Conservation (phyloP, 2,888 invertebrate species). For the Synergus gifuensis region DNA sequence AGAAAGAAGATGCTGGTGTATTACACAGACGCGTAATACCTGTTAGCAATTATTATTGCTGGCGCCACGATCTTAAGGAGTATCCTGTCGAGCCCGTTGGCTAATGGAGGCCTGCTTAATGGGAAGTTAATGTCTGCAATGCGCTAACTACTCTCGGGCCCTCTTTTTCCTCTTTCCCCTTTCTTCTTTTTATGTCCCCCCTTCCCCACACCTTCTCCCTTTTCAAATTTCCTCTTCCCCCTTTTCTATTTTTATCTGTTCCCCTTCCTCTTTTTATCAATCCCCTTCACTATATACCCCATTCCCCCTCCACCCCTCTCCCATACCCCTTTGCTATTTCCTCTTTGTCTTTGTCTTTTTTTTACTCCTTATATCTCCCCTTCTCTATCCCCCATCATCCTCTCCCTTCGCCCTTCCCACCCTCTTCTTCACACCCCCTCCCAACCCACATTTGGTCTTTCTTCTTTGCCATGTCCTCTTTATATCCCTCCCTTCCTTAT, state of each 20-base stretch:
- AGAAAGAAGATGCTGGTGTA: constrained; percentile 45
- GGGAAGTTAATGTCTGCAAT: constrained; percentile 68
- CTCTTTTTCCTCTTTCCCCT: constrained; percentile 60
- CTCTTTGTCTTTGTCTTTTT: no score
- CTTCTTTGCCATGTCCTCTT: no score
- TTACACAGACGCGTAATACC: constrained; percentile 56
- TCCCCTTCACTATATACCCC: no score
- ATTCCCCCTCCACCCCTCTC: no score
- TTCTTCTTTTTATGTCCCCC: constrained; percentile 49
- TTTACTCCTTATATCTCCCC: no score
- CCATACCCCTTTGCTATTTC: no score
- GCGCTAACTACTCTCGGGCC: constrained; percentile 59
- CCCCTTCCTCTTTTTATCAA: no score
- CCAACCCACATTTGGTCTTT: no score
- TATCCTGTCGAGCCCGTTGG: constrained; percentile 57
- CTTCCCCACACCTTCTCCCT: constrained; percentile 59
- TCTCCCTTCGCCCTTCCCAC: no score
- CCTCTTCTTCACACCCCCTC: no score
- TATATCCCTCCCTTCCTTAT: no score
- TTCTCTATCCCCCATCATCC: no score
- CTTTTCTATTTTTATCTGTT: not conserved
- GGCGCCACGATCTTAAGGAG: constrained; percentile 49
- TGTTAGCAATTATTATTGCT: constrained; percentile 54
- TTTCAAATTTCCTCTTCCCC: constrained; percentile 41
- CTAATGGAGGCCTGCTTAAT: constrained; percentile 60